Evolutionary conservation across 2,888 invertebrate genomes (phyloP).

Genomic region (Scotopteryx bipunctaria): DNA sequence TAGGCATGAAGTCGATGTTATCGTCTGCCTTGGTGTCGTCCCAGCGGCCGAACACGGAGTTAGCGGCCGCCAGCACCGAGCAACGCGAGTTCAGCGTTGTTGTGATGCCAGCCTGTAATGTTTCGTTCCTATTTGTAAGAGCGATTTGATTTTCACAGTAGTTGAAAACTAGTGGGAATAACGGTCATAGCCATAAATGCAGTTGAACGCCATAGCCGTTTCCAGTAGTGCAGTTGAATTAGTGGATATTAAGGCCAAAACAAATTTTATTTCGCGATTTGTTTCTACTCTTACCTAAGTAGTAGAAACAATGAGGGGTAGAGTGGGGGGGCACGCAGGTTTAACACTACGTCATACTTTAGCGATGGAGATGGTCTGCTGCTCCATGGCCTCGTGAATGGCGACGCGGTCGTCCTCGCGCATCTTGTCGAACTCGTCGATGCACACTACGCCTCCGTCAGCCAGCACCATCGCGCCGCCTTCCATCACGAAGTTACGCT

Average conservation of each 20-base stretch:
- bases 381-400: conserved; percentile 99
- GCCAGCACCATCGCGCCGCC: conserved; percentile 99
- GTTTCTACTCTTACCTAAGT: too few species aligned
- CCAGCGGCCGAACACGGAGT: conserved; percentile 99
- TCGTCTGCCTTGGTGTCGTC: conserved; percentile 99
- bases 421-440: conserved; percentile 99
- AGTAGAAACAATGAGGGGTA: too few species aligned
- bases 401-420: conserved; percentile 99
- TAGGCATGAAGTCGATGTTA: conserved; percentile 99
- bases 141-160: too few species aligned
- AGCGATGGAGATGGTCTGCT: conserved; percentile 99
- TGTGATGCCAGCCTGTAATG: conserved; percentile 94
- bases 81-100: conserved; percentile 99
- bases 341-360: conserved; percentile 90
- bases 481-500: conserved; percentile 98
- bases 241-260: too few species aligned
- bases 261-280: too few species aligned
- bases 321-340: too few species aligned
- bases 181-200: too few species aligned
- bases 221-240: too few species aligned
- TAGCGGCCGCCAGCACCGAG: conserved; percentile 99
- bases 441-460: conserved; percentile 99
- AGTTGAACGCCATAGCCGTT: too few species aligned
- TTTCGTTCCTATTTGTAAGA: too few species aligned
- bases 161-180: too few species aligned